phyloP scores from a whole-genome alignment of 2,888 invertebrate genomes.

The Euclidia mi region DNA sequence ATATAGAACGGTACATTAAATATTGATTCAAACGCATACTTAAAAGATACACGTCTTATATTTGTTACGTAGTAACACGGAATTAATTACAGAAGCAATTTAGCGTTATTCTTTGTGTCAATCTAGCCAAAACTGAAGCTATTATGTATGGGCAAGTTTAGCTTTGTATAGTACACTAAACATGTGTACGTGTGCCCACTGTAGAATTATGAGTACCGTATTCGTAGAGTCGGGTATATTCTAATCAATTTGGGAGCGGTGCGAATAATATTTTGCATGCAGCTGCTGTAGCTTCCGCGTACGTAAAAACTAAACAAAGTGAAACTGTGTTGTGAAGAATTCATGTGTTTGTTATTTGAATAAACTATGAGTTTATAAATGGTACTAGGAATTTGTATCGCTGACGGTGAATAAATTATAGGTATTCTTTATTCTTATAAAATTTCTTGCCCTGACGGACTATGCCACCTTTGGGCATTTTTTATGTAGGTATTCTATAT shows the following conservation, averaged over 20 bases:
- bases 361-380: too few relatives aligned
- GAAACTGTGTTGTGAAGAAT: too few relatives aligned
- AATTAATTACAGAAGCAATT: conserved; percentile 41
- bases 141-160: conserved; percentile 34
- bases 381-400: too few relatives aligned
- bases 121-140: conserved; percentile 44
- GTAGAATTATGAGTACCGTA: conserved; percentile 4
- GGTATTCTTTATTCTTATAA: too few relatives aligned
- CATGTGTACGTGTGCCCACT: conserved; percentile 11
- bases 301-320: too few relatives aligned
- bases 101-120: conserved; percentile 43
- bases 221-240: neutral
- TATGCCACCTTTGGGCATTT: too few relatives aligned
- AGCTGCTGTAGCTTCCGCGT: neutral
- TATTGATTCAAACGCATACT: too few relatives aligned
- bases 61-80: conserved; percentile 34
- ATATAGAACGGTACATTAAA: too few relatives aligned
- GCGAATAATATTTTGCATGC: neutral
- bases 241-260: neutral
- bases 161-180: conserved; percentile 20
- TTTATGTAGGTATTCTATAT: too few relatives aligned
- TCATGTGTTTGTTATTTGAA: too few relatives aligned
- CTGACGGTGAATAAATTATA: too few relatives aligned
- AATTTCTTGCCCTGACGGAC: too few relatives aligned
- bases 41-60: neutral